Percentiles rank a stretch among this genome's conserved stretches.
Conservation (phyloP, 2,113 vertebrate species). For the Rhabdomys dilectus region DNA sequence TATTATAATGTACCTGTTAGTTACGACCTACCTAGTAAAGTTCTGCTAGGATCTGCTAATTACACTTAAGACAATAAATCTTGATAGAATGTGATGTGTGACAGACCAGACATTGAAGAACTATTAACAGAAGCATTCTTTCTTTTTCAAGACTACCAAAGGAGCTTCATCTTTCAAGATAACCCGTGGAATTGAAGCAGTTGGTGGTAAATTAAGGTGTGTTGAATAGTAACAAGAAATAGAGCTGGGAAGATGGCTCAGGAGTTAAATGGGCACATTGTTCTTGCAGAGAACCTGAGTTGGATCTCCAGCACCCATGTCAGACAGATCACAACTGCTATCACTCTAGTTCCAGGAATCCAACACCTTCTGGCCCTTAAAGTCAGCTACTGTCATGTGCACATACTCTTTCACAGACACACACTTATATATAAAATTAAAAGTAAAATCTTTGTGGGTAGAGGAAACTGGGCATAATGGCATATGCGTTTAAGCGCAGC, state of each 20-base stretch:
- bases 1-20: background rate
- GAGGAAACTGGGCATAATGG: background rate
- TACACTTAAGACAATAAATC: background rate
- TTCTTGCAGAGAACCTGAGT: background rate
- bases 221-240: slow-evolving; percentile 76
- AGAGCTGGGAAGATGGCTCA: background rate
- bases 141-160: slow-evolving; percentile 94
- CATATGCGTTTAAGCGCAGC: background rate
- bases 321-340: background rate
- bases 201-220: slow-evolving; percentile 95
- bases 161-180: slow-evolving; percentile 97
- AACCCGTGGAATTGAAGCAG: slow-evolving; percentile 94
- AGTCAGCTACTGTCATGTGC: background rate
- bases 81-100: background rate
- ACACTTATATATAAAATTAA: background rate
- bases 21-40: background rate
- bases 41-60: slow-evolving; percentile 52
- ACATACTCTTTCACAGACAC: background rate
- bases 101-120: slow-evolving; percentile 50
- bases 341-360: background rate
- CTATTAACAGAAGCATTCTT: slow-evolving; percentile 57
- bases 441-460: background rate
- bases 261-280: background rate
- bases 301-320: background rate
- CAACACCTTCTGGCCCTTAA: background rate